Base-by-base conservation (phyloP, 2,113 vertebrate genomes). In the Cochlearius cochlearius region DNA sequence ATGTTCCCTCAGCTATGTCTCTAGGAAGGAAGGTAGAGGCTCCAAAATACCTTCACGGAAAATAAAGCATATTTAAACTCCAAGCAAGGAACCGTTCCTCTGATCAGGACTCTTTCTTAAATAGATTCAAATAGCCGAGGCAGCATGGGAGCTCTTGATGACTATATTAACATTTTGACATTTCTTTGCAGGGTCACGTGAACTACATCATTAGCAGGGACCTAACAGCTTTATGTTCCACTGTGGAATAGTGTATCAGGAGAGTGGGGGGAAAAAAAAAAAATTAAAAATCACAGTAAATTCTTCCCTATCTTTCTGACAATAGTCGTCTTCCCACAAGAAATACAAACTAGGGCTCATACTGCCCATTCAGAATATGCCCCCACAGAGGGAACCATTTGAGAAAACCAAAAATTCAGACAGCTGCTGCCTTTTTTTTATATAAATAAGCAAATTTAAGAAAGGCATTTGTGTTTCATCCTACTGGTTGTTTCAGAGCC, bases 81-180 rank as follows among this genome's bases (percentile, higher is more conserved):
- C 32, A 75, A 82, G 69, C 17, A 45, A 90, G 58, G 86, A 97
- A 32, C 15, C 4, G 13, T 12, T 92, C 30, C 72, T 73, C 47
- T 92, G 80, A 85, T 92, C 81, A 73, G 62, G 78, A 53, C 39
- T 38, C 66, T 55, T 22, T 41, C 72, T 93, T 88, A 90, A 91
- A 69, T 32, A 71, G 15, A 93, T 90, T 85, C 75, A 90, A 93
- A 93, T 41, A 86, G 90, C 78, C 69, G 59, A 90, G 82, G 90
- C 93, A 75, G 74, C 81, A 78, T 26, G 80, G 87, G 88, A 97
- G 66, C 85, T 81, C 77, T 83, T 88, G 85, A 96, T 90, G 92
- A 88, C 93, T 96, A 18, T 86, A 88, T 86, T 95, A 96, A 95
- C 92, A 90, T 92, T 92, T 53, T 90, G 90, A 94, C 88, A 88